Evolutionary conservation across 2,797 vertebrate species (phyloP), one percentile per base, ranked within the genome.

Genomic region (Danio jaintianensis): DNA sequence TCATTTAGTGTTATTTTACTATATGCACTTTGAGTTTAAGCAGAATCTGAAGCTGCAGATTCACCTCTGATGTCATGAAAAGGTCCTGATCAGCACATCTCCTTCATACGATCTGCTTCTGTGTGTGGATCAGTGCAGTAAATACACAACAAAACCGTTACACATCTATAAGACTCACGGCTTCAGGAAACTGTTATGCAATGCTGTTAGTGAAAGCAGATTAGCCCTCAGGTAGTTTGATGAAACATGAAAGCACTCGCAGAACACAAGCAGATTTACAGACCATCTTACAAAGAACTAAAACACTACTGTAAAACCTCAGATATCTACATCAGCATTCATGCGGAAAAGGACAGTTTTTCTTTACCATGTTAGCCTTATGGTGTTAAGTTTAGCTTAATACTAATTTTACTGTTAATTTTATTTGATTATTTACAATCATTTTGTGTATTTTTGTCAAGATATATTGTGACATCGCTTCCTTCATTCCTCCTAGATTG

Each of bases 191-290:
- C 47, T 42, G 47, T 67, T 20, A 6, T 68, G 40, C 75, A 59
- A 48, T 68, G 43, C 50, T 78, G 29, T 69, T 61, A 74, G 71
- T 18, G 71, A 45, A 74, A 59, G 71, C 71, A 47, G 71, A 59
- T 74, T 74, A 71, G 74, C 47, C 42, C 56, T 74, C 13, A 22
- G 47, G 71, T 74, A 74, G 55, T 74, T 74, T 61, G 42, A 48
- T 36, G 18, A 48, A 74, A 74, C 20, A 74, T 74, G 20, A 61
- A 74, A 74, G 55, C 22, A 70, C 53, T 72, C 40, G 72, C 42
- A 74, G 56, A 61, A 29, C 29, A 29, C 29, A 29, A 29, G 29
- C 43, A 68, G 76, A 77, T 67, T 67, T 45, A 63, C 50, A 66
- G 62, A 15, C 20, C 43, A 29, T 47, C 40, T 56, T 45, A 18